Conservation (phyloP, 2,113 vertebrate genomes). For the Centropus unirufus region DNA sequence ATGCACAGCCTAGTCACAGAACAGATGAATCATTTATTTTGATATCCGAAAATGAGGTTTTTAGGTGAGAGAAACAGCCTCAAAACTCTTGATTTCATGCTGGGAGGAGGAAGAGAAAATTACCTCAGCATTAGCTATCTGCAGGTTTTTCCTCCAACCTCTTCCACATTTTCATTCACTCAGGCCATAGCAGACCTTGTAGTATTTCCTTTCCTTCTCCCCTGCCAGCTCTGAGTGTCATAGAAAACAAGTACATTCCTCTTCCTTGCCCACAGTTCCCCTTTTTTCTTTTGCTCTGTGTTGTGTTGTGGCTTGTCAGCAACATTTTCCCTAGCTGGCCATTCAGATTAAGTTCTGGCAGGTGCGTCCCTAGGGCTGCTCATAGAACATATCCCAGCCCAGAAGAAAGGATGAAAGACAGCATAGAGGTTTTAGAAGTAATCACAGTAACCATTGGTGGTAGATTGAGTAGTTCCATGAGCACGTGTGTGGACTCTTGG, state of each 20-base stretch:
- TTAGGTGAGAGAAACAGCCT: background rate
- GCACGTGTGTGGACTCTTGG: background rate
- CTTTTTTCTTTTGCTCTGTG: background rate
- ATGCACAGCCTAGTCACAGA: background rate
- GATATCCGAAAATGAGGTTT: background rate
- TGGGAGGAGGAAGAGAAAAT: background rate
- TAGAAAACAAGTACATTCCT: background rate
- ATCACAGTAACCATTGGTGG: fast-evolving
- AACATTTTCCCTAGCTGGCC: background rate
- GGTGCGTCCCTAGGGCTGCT: background rate
- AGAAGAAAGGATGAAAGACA: background rate
- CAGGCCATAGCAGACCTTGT: background rate
- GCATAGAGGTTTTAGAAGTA: background rate
- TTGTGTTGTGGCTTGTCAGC: background rate
- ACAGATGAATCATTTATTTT: background rate
- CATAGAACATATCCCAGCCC: background rate
- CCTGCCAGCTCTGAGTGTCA: background rate
- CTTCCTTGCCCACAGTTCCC: background rate
- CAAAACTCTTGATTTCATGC: background rate
- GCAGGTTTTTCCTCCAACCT: background rate
- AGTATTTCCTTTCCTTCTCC: background rate
- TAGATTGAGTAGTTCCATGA: background rate
- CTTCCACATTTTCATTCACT: background rate
- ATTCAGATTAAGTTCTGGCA: background rate
- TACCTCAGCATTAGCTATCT: background rate